These are phyloP conservation scores for Abscondita cerata DNA, from an alignment of 2,888 invertebrate species.

Conservation along the genomic window DNA sequence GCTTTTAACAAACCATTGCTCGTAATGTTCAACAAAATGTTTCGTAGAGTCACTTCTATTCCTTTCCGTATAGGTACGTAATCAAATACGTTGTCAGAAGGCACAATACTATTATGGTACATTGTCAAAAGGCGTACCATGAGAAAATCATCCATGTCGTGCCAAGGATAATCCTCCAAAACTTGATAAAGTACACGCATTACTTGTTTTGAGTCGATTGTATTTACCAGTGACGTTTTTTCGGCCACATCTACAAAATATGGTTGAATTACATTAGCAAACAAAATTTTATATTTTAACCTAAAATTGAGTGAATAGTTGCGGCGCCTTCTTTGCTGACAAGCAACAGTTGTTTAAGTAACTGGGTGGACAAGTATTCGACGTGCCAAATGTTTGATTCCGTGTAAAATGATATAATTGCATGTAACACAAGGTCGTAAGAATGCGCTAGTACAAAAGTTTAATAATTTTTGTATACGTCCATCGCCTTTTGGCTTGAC, in stretches of 20 bases:
- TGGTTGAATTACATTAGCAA: not conserved
- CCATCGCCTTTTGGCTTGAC: conserved; percentile 42
- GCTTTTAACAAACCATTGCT: conserved; percentile 61
- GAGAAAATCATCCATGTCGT: conserved; percentile 57
- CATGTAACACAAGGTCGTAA: conserved; percentile 50
- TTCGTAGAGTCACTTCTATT: conserved; percentile 64
- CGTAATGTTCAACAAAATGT: conserved; percentile 61
- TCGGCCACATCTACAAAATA: conserved; percentile 23
- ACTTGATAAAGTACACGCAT: conserved; percentile 62
- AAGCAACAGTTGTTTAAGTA: conserved; percentile 49
- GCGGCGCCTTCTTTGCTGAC: conserved; percentile 43
- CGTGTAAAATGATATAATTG: conserved; percentile 54
- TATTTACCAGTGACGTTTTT: conserved; percentile 43
- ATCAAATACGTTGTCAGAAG: conserved; percentile 40
- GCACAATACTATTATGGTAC: conserved; percentile 59
- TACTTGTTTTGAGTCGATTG: conserved; percentile 58
- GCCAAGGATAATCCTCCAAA: conserved; percentile 60
- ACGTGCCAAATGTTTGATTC: conserved; percentile 57
- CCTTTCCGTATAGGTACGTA: conserved; percentile 60
- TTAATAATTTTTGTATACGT: conserved; percentile 44
- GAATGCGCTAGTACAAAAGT: conserved; percentile 45
- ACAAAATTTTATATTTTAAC: conserved; percentile 31
- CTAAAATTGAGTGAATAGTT: conserved; percentile 42
- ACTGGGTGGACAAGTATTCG: conserved; percentile 54
- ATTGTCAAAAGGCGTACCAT: conserved; percentile 58